Base-by-base conservation (phyloP, 1,140 invertebrate genomes). In the Diorhabda sublineata region DNA sequence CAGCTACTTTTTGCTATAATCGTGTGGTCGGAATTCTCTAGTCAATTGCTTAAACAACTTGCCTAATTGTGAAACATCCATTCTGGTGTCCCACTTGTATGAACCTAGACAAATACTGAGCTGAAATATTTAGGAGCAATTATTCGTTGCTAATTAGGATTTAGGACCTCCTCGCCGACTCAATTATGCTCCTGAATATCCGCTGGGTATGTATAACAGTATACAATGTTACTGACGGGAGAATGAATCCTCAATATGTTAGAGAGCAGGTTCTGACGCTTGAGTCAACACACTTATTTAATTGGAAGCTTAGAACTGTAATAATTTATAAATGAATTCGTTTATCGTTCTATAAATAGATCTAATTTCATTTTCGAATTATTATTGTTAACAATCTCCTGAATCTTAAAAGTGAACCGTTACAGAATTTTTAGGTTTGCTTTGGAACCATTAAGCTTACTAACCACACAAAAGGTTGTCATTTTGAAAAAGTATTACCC, bases 51-150 rank as follows among this genome's bases (percentile, higher is more conserved):
- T 52, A 52, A 52, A 52, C 47, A 52, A 52, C 47, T 52, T 52
- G 47, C 47, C 47, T 52, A 52, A 52, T 62, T 44, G 61, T 7
- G 43, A 62, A 44, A 11, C 61, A 62, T 62, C 42, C 61, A 44
- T 45, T 45, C 26, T 45, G 8, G 4, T 64, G 63, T 64, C 45
- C 60, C 68, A 65, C 43, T 47, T 69, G 68, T 69, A 47, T 58
- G 45, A 4, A 45, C 64, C 68, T 6, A 42, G 43, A 52, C 69
- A 67, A 70, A 58, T 70, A 67, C 69, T 67, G 64, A 64, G 65
- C 69, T 67, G 62, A 70, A 70, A 64, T 70, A 70, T 70, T 70
- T 66, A 70, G 59, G 44, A 58, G 47, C 63, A 64, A 64, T 64
- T 66, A 70, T 66, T 66, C 64, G 58, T 61, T 64, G 44, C 56